Percentiles rank a stretch among this genome's conserved stretches.
Conservation (phyloP, 2,888 invertebrate species). For the Coremacera marginata region DNA sequence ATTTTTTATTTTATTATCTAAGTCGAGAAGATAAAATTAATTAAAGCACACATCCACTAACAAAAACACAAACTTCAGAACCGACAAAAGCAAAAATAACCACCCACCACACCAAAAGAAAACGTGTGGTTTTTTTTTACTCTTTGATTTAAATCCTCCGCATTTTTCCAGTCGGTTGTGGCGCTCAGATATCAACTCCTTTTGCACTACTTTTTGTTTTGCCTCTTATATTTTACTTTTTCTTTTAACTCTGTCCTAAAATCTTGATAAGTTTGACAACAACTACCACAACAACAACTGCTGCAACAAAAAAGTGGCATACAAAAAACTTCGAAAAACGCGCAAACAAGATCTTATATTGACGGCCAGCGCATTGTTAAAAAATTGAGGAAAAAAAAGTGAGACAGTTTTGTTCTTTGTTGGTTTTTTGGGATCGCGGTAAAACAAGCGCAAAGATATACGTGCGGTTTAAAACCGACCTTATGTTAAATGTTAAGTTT, state of each 20-base stretch:
- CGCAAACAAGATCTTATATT: slow-evolving; percentile 43
- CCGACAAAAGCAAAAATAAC: neutral
- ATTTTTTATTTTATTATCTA: too few species aligned
- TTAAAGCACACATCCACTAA: neutral
- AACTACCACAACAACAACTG: neutral
- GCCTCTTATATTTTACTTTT: slow-evolving; percentile 6
- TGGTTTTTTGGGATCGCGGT: slow-evolving; percentile 37
- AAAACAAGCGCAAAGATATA: too few species aligned
- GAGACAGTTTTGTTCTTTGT: neutral
- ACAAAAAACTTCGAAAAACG: slow-evolving; percentile 47
- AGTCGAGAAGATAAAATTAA: neutral
- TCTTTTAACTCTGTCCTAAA: slow-evolving; percentile 22
- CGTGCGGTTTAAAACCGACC: too few species aligned
- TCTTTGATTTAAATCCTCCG: slow-evolving; percentile 2
- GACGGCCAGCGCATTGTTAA: slow-evolving; percentile 30
- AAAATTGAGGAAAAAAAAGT: slow-evolving; percentile 35
- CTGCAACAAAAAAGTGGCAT: slow-evolving; percentile 4
- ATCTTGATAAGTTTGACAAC: slow-evolving; percentile 46
- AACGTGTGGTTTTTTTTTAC: neutral
- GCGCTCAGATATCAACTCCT: slow-evolving; percentile 2
- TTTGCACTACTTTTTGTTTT: neutral
- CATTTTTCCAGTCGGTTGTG: neutral
- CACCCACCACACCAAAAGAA: slow-evolving; percentile 12
- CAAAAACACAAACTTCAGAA: neutral
- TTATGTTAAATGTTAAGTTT: too few species aligned